Evolutionary conservation across 2,113 vertebrate genomes (phyloP), one percentile per base, ranked within the genome.

Genomic region (Canis aureus): DNA sequence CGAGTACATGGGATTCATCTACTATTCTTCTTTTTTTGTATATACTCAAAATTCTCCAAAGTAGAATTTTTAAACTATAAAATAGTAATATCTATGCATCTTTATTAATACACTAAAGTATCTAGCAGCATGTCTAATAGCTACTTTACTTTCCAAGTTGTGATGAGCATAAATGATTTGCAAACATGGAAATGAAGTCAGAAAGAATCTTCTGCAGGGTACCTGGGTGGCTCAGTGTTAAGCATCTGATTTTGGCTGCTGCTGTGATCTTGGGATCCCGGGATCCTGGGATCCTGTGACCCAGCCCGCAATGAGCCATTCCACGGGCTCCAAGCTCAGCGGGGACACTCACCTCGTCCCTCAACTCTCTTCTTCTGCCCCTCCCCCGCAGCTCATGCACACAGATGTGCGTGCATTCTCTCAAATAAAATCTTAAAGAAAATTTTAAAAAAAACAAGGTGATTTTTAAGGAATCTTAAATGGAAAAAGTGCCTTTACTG

Each of bases 391-490:
- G 9, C 55, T 55, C 12, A 15, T 55, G 43, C 43, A 43, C 43
- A 43, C 43, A 43, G 43, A 43, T 35, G 67, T 69, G 17, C 8
- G 7, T 35, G 67, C 17, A 35, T 13, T 3, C 32, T 69, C 32
- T 35, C 67, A 69, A 69, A 69, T 35, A 35, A 94, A 51, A 66
- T 43, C 17, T 69, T 69, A 8, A 69, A 35, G 17, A 69, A n/a
- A 69, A 69, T 71, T 76, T 19, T 55, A 76, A 43, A 59, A 17
- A 92, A 73, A 38, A 73, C 49, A 49, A 96, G 20, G 23, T 83
- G 53, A 96, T 66, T 84, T 84, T 88, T 83, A 91, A 94, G 35
- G 62, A 71, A 86, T 79, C 69, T 10, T 88, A 43, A 88, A 88
- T 64, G 13, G 19, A 92, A 92, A 71, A 94, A 69, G 53, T 91